phyloP scores from a whole-genome alignment of 2,113 vertebrate genomes.

The Proterorhinus semilunaris region DNA sequence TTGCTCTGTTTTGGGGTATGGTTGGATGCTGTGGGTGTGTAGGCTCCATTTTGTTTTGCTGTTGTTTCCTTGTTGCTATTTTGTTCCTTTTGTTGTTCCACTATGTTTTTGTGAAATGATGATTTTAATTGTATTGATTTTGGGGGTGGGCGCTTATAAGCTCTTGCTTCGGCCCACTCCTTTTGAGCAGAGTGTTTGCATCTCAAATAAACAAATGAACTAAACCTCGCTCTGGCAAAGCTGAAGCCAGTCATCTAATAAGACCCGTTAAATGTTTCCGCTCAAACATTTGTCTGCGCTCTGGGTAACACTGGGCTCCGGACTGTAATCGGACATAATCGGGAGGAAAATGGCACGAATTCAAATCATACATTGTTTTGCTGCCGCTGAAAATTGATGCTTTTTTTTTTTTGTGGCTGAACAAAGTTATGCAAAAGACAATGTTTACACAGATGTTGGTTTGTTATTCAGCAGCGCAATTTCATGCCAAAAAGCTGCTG shows the following conservation, averaged over 20 bases:
- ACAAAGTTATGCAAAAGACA: background rate
- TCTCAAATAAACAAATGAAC: too few relatives aligned
- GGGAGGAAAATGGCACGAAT: background rate
- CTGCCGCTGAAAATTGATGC: background rate
- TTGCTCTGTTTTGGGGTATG: too few relatives aligned
- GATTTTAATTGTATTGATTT: too few relatives aligned
- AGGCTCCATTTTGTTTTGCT: too few relatives aligned
- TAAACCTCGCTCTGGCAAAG: background rate
- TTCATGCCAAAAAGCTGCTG: background rate
- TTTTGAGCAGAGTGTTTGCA: too few relatives aligned
- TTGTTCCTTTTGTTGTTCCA: too few relatives aligned
- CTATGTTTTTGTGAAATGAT: too few relatives aligned
- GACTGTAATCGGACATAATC: background rate
- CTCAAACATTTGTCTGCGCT: background rate
- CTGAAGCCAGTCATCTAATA: background rate
- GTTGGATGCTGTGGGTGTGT: too few relatives aligned
- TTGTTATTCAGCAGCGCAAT: background rate
- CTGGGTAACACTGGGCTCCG: background rate
- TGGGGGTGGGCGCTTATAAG: too few relatives aligned
- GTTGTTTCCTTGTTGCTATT: too few relatives aligned
- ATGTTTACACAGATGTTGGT: constrained; percentile 1
- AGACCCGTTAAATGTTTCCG: background rate
- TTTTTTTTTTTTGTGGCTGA: background rate
- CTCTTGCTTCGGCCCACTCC: too few relatives aligned
- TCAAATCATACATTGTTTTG: background rate